Conservation (phyloP, 2,797 vertebrate genomes). For the Gorsachius magnificus region DNA sequence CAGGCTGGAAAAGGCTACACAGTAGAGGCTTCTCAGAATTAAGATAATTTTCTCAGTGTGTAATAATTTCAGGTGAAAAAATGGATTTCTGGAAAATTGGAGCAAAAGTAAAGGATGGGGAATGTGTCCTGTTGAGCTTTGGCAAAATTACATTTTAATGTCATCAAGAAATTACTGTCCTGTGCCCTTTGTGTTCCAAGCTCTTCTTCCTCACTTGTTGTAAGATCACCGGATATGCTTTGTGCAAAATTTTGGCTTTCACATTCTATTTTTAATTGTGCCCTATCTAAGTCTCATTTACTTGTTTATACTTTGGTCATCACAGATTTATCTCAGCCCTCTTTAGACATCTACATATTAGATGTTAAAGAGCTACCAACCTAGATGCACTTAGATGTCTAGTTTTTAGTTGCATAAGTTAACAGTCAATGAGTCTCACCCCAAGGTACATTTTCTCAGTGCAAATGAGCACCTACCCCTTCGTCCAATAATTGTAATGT, state of each 20-base stretch:
- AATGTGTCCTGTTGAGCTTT: not conserved
- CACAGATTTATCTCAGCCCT: not conserved
- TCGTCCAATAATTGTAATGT: not conserved
- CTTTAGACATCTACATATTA: not conserved
- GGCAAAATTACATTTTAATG: not conserved
- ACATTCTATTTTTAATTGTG: not conserved
- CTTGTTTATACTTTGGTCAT: not conserved
- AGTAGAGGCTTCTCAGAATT: not conserved
- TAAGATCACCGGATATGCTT: not conserved
- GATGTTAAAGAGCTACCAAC: not conserved
- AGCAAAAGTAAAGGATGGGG: not conserved
- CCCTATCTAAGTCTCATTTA: not conserved
- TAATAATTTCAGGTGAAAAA: conserved; percentile 10
- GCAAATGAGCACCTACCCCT: not conserved
- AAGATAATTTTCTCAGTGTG: not conserved
- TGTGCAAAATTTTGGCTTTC: not conserved
- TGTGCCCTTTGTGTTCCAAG: not conserved
- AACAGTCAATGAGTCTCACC: not conserved
- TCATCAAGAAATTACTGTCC: not conserved
- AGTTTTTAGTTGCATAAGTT: not conserved
- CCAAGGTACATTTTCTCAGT: not conserved
- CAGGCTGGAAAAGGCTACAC: not conserved
- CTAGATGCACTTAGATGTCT: not conserved
- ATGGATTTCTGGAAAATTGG: not conserved
- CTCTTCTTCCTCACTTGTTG: not conserved